Conservation (phyloP, 2,113 vertebrate species). For the Ploceus nigricollis region DNA sequence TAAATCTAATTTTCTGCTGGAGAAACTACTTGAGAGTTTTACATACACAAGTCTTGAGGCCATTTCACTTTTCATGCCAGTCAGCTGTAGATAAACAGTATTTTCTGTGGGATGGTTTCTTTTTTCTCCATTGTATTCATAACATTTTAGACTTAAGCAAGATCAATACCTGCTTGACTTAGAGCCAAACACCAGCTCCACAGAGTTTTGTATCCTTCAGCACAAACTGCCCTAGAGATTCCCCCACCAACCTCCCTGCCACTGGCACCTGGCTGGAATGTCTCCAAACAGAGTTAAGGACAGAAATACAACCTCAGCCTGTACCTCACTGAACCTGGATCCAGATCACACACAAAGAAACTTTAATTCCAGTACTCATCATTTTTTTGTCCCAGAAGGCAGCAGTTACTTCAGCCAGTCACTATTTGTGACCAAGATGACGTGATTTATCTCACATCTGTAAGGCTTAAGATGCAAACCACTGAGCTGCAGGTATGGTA, state of each 20-base stretch:
- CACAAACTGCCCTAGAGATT: neutral
- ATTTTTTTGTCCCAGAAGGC: neutral
- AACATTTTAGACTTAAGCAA: neutral
- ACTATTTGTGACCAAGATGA: fast-evolving
- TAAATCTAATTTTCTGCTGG: neutral
- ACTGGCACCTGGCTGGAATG: neutral
- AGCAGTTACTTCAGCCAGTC: neutral
- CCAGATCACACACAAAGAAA: neutral
- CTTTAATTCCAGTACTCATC: fast-evolving
- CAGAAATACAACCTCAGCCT: neutral
- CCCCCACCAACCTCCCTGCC: neutral
- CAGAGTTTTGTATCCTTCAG: neutral
- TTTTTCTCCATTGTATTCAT: neutral
- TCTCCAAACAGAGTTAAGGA: neutral
- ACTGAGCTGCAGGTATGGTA: fast-evolving
- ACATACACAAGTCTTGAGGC: neutral
- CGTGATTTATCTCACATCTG: neutral
- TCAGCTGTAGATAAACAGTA: fast-evolving
- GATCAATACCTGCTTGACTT: neutral
- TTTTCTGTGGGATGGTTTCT: neutral
- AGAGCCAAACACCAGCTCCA: neutral
- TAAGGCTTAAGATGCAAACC: neutral
- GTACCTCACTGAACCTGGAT: neutral
- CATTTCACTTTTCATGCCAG: neutral
- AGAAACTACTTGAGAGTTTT: neutral